A percentile compares a stretch with the other conserved stretches of the same genome.
These are phyloP conservation scores for Tetrapedia diversipes DNA, from an alignment of 2,888 invertebrate species.

Conservation along the genomic window DNA sequence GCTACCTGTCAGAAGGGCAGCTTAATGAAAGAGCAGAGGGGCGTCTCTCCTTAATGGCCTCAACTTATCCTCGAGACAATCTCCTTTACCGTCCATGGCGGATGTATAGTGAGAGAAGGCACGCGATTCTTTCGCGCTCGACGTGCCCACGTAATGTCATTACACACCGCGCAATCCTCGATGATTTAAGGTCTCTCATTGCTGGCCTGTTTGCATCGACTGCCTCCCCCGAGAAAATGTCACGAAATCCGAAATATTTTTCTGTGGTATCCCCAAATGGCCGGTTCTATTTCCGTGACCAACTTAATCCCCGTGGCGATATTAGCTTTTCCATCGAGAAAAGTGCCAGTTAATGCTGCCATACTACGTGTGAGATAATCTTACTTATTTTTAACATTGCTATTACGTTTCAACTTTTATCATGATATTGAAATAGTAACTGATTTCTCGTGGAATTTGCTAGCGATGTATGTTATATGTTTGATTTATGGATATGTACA, in stretches of 20 bases:
- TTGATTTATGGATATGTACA: too few relatives aligned
- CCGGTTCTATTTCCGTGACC: conserved; percentile 21
- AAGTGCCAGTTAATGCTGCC: neutral
- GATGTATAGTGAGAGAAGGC: conserved; percentile 40
- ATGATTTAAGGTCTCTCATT: conserved; percentile 47
- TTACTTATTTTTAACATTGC: neutral
- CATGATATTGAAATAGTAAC: neutral
- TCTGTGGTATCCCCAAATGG: conserved; percentile 13
- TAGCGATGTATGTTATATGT: too few relatives aligned
- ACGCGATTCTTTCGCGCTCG: conserved; percentile 61
- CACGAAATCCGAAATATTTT: conserved; percentile 34
- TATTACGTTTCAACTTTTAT: neutral
- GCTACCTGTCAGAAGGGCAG: conserved; percentile 65
- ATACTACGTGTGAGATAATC: neutral
- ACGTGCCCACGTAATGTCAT: conserved; percentile 55
- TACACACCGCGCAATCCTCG: conserved; percentile 40
- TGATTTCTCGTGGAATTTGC: neutral
- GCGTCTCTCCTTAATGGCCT: conserved; percentile 62
- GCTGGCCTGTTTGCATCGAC: conserved; percentile 50
- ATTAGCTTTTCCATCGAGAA: neutral
- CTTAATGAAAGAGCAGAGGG: conserved; percentile 67
- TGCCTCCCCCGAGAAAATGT: too few relatives aligned
- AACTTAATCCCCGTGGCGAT: conserved; percentile 22
- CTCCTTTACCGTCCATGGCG: conserved; percentile 32
- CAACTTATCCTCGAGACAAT: conserved; percentile 68